Base-by-base conservation (phyloP, 64 coral and sea anemone genomes). In the Montipora efflorescens region DNA sequence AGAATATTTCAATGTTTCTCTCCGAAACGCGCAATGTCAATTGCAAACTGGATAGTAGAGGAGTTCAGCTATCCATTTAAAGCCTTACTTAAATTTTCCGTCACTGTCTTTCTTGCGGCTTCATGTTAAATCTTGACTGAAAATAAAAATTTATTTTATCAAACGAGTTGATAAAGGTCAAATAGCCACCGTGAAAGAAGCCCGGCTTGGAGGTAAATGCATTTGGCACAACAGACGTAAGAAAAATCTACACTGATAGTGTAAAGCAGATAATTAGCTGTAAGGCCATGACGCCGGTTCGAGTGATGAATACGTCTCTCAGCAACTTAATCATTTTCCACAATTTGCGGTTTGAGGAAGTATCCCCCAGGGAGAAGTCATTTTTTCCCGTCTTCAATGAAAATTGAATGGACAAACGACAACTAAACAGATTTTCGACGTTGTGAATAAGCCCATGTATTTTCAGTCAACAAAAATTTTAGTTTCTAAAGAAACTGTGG, bases 311-410 rank as follows among this genome's bases (percentile, higher is more conserved):
- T 28, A 1, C 82, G 82, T 86, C 82, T 49, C 82, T 86, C 82
- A 47, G 82, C 82, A 86, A 86, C 82, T 86, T 14, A 18, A 22
- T 43, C 19, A 71, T 23, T 84, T 46, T 45, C 15, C 81, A 47
- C 53, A 16, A 28, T 47, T 67, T 25, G 81, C 11, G 67, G 7
- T 86, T 71, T 21, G 9, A n/a, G 14, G 47, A 72, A 59, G 61
- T 23, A 50, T 12, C 43, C 48, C 82, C 47, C 8, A 7, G 13
- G 19, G 46, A 49, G 12, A 16, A 72, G 7, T 71, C 8, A 49
- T 71, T n/a, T 44, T 19, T 5, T 36, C 36, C 36, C 53, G 36
- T 10, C 15, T 68, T 67, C 13, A 48, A 84, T 19, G 61, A 84
- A 48, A 64, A 64, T 64, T 14, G 14, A 64, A 14, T 64, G 13